Base-by-base conservation (phyloP, 2,797 vertebrate species). In the Cuniculus paca region DNA sequence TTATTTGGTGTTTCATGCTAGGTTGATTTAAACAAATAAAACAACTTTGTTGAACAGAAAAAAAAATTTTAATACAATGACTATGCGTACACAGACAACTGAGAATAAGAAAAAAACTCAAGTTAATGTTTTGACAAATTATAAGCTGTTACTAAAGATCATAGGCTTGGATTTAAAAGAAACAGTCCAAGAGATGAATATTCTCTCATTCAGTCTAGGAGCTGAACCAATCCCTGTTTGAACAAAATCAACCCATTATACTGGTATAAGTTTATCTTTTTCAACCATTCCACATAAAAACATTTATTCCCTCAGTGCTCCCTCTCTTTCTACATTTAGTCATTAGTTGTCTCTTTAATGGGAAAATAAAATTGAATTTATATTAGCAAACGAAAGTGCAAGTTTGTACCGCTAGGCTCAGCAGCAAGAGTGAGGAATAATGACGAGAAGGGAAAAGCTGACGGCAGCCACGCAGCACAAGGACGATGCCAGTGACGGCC, bases 1-100 rank as follows among this genome's bases (percentile, higher is more conserved):
- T 98, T 98, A 98, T 98, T 98, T 98, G 92, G 96, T 98, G 98
- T 98, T 99, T 98, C 98, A 99, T 98, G 97, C 98, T 98, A 98
- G 98, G 98, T 98, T 94, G 88, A 97, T 98, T 98, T 98, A 98
- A 98, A 98, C 97, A 98, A 98, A 98, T 96, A 97, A 99, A 98
- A 98, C 94, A 96, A 98, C 90, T 97, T 98, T 98, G 98, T 97
- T 98, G 96, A 98, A 98, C 97, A 98, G 39, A 88, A n/a, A n/a
- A n/a, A n/a, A n/a, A n/a, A n/a, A n/a, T n/a, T 98, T 97, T 97
- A 98, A 98, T 98, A 97, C 82, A 97, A 95, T 97, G 95, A 97
- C 98, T 98, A 98, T 97, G 85, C 58, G 94, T 98, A 99, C 98
- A 99, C 90, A 98, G 97, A 98, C 97, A 98, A 98, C 90, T 97